Evolutionary conservation across 2,797 vertebrate species (phyloP).

Genomic region (Anniella stebbinsi): DNA sequence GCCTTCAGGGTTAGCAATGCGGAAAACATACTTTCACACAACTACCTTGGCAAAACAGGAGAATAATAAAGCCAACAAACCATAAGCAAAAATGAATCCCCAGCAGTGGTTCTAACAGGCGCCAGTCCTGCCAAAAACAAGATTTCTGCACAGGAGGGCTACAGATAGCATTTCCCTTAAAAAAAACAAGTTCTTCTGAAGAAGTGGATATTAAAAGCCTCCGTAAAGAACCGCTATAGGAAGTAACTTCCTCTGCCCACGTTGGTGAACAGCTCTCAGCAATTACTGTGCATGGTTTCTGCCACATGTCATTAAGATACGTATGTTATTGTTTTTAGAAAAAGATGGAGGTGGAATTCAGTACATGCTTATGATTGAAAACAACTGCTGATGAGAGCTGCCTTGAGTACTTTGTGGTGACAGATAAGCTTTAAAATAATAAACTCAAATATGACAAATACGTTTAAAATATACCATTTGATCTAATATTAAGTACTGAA

Average conservation of each 20-base stretch:
- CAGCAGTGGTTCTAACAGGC: background rate
- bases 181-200: background rate
- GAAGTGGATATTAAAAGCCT: background rate
- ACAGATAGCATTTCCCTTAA: background rate
- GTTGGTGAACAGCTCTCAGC: background rate
- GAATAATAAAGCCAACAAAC: background rate
- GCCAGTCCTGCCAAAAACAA: background rate
- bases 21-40: background rate
- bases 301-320: constrained; percentile 4
- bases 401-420: background rate
- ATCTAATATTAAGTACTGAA: constrained; percentile 3
- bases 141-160: background rate
- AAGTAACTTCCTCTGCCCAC: constrained; percentile 11
- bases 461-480: background rate
- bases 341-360: constrained; percentile 11
- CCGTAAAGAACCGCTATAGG: background rate
- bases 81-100: background rate
- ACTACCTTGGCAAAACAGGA: background rate
- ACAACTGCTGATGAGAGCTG: background rate
- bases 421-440: background rate
- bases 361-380: constrained; percentile 15
- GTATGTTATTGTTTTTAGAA: background rate
- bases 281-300: background rate
- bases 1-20: background rate
- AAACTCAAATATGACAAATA: background rate